Evolutionary conservation across 2,888 invertebrate genomes (phyloP).

Genomic region (Brassicogethes aeneus): DNA sequence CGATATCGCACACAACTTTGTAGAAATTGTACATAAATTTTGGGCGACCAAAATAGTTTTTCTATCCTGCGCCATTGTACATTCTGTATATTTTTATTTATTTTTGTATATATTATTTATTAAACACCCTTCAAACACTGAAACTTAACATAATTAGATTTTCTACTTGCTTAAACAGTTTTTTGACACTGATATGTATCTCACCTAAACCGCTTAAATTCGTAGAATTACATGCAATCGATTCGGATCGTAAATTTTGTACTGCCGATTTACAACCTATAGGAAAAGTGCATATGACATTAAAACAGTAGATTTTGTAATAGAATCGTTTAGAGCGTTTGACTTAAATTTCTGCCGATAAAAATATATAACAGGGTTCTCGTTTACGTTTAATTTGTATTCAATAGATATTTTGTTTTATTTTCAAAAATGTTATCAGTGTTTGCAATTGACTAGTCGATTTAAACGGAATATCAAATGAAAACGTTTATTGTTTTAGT

Average conservation of each 20-base stretch:
- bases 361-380: background rate
- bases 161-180: constrained; percentile 2
- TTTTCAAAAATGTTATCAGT: constrained; percentile 23
- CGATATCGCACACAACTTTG: constrained; percentile 9
- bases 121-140: constrained; percentile 25
- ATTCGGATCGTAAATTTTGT: too few species aligned
- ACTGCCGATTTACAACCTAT: too few species aligned
- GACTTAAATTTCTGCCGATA: background rate
- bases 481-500: constrained; percentile 15
- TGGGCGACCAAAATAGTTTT: constrained; percentile 33
- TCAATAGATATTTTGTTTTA: constrained; percentile 6
- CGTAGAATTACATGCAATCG: too few species aligned
- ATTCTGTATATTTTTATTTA: constrained; percentile 26
- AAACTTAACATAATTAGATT: constrained; percentile 6
- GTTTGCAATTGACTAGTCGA: constrained; percentile 36
- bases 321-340: too few species aligned
- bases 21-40: constrained; percentile 23
- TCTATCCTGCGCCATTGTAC: constrained; percentile 22
- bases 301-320: too few species aligned
- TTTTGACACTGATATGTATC: background rate
- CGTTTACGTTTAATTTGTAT: background rate
- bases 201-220: background rate
- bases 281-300: too few species aligned
- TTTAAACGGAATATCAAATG: constrained; percentile 21
- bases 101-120: constrained; percentile 30